Conservation (phyloP, 2,113 vertebrate species). For the Antennarius striatus region DNA sequence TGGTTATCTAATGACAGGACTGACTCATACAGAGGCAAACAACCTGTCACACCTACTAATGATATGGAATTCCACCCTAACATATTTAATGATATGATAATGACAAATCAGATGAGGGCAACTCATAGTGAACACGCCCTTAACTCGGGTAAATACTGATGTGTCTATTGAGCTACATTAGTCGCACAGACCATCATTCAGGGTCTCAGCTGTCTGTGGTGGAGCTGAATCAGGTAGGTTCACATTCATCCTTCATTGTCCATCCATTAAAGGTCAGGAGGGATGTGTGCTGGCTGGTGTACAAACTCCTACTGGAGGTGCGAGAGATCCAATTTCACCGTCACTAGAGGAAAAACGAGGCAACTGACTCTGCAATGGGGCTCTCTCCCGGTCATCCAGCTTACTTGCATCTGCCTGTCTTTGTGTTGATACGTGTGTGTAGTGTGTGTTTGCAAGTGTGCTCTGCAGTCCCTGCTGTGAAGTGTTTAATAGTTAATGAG, state of each 20-base stretch:
- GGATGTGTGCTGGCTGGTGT: conserved; percentile 24
- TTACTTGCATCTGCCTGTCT: conserved; percentile 35
- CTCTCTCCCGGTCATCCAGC: conserved; percentile 22
- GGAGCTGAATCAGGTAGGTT: conserved; percentile 51
- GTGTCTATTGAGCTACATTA: no score
- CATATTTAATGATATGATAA: no score
- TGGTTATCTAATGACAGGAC: no score
- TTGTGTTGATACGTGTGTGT: conserved; percentile 3
- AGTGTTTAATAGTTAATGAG: conserved; percentile 75
- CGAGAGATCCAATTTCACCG: conserved; percentile 70
- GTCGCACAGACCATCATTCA: no score
- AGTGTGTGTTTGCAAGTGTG: conserved; percentile 12
- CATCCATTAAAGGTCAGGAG: conserved; percentile 29
- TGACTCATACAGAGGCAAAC: no score
- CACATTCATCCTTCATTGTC: conserved; percentile 12
- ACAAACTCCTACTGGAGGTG: conserved; percentile 43
- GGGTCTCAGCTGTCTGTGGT: conserved; percentile 13
- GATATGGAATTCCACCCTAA: no score
- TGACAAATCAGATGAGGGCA: no score
- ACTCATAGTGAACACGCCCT: no score
- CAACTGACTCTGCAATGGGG: conserved; percentile 59
- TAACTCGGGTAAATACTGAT: no score
- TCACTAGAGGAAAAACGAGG: conserved; percentile 52
- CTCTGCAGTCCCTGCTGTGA: conserved; percentile 35
- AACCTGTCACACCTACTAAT: no score